A percentile compares a stretch with the other conserved stretches of the same genome.
Evolutionary conservation across 2,797 vertebrate genomes (phyloP).

Genomic region (Lagorchestes hirsutus): DNA sequence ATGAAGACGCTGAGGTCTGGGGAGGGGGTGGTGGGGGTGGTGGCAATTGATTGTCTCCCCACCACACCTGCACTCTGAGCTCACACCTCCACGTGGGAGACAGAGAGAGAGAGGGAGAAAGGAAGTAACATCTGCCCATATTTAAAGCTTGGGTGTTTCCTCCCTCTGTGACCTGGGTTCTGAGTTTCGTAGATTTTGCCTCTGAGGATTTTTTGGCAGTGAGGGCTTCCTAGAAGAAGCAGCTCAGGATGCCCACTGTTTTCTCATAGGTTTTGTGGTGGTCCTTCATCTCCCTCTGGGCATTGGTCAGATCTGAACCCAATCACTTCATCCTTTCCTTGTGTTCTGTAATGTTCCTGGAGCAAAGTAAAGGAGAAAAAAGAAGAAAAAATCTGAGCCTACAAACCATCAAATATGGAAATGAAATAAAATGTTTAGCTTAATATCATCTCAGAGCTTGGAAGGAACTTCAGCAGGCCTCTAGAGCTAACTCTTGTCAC

Average conservation of each 20-base stretch:
- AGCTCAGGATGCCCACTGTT: constrained; percentile 95
- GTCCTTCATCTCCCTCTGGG: constrained; percentile 97
- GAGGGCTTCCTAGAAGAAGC: constrained; percentile 94
- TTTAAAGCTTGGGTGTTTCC: constrained; percentile 89
- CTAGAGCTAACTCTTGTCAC: background rate
- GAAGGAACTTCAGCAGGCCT: background rate
- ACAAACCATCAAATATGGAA: background rate
- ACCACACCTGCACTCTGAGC: background rate
- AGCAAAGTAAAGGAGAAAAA: rapidly evolving
- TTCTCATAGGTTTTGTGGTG: constrained; percentile 99
- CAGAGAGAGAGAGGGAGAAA: too few relatives aligned
- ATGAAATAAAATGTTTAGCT: background rate
- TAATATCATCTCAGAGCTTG: background rate
- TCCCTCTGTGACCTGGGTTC: constrained; percentile 88
- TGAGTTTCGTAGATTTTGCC: constrained; percentile 92
- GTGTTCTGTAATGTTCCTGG: constrained; percentile 96
- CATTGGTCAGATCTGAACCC: constrained; percentile 94
- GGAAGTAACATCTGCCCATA: constrained; percentile 84
- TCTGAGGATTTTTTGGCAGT: constrained; percentile 92
- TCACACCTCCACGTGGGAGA: background rate
- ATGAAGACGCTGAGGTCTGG: background rate
- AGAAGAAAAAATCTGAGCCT: background rate
- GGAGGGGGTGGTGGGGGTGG: too few relatives aligned
- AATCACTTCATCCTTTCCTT: constrained; percentile 95
- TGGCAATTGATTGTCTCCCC: background rate